Evolutionary conservation across 2,888 invertebrate genomes (phyloP).

Genomic region (Cataglyphis cursor): DNA sequence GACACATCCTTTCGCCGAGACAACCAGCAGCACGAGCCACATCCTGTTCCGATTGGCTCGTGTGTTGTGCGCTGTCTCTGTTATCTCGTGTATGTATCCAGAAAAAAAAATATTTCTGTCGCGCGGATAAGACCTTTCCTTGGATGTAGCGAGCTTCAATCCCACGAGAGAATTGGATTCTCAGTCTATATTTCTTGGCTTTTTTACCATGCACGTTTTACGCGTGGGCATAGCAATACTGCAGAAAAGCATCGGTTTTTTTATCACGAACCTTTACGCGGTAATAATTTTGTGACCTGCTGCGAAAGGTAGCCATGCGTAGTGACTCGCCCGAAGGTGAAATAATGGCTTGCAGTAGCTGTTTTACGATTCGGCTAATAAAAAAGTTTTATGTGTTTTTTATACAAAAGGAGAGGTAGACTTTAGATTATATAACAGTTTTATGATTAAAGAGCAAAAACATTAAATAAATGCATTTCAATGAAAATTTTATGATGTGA

Average conservation of each 20-base stretch:
- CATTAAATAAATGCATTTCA: conserved; percentile 11
- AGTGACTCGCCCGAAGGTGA: conserved; percentile 8
- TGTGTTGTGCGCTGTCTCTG: neutral
- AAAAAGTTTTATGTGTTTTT: conserved; percentile 30
- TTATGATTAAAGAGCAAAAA: conserved; percentile 21
- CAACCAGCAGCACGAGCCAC: conserved; percentile 42
- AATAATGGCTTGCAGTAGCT: neutral
- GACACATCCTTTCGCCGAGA: conserved; percentile 40
- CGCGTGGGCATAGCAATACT: neutral
- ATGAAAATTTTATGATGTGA: conserved; percentile 6
- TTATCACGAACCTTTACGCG: conserved; percentile 34
- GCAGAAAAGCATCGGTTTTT: conserved; percentile 33
- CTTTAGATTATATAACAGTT: conserved; percentile 2
- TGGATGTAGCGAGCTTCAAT: neutral
- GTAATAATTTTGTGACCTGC: conserved; percentile 34
- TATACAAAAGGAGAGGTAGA: neutral
- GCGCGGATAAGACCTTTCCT: conserved; percentile 44
- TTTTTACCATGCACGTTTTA: conserved; percentile 41
- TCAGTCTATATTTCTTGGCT: conserved; percentile 27
- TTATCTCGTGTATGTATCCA: conserved; percentile 15
- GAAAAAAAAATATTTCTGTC: conserved; percentile 40
- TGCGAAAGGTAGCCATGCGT: conserved; percentile 11
- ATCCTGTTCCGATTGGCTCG: conserved; percentile 43
- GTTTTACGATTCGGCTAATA: conserved; percentile 25
- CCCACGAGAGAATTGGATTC: neutral